Conservation (phyloP, 2,113 vertebrate species). For the Ctenodactylus gundi region DNA sequence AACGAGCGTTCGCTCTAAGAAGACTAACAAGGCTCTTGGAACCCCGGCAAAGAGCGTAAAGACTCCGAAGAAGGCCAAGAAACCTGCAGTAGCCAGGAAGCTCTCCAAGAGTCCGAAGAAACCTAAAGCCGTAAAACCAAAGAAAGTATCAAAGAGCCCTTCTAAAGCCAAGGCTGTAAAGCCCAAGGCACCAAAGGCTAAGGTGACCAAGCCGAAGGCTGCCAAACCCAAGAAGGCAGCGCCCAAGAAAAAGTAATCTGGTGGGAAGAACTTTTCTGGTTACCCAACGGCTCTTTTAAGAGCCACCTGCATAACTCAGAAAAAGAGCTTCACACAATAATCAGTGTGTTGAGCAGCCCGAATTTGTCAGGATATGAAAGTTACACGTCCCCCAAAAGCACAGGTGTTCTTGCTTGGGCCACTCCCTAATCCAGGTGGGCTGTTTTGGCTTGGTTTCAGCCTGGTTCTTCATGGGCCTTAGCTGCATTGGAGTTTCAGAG, state of each 20-base stretch:
- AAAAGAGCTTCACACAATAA: constrained; percentile 36
- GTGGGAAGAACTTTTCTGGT: constrained; percentile 8
- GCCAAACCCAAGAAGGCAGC: constrained; percentile 66
- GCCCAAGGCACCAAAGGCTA: constrained; percentile 41
- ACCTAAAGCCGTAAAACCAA: constrained; percentile 43
- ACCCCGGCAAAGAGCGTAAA: background rate
- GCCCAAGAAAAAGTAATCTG: constrained; percentile 62
- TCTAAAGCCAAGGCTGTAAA: constrained; percentile 60
- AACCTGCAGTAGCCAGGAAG: background rate
- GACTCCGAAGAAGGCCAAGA: constrained; percentile 47
- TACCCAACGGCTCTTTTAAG: constrained; percentile 80
- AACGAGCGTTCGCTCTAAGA: background rate
- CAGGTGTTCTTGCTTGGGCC: background rate
- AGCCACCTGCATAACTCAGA: constrained; percentile 38
- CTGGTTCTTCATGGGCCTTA: too few relatives aligned
- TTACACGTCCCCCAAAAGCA: too few relatives aligned
- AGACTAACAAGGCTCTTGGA: background rate
- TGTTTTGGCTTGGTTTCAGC: too few relatives aligned
- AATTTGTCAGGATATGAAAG: too few relatives aligned
- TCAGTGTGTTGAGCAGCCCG: too few relatives aligned
- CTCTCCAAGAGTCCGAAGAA: constrained; percentile 42
- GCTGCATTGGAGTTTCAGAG: background rate
- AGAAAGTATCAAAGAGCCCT: constrained; percentile 53
- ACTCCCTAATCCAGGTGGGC: background rate
- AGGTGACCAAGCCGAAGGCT: constrained; percentile 52